Evolutionary conservation across 2,113 vertebrate species (phyloP).

Genomic region (Hirundichthys speculiger): DNA sequence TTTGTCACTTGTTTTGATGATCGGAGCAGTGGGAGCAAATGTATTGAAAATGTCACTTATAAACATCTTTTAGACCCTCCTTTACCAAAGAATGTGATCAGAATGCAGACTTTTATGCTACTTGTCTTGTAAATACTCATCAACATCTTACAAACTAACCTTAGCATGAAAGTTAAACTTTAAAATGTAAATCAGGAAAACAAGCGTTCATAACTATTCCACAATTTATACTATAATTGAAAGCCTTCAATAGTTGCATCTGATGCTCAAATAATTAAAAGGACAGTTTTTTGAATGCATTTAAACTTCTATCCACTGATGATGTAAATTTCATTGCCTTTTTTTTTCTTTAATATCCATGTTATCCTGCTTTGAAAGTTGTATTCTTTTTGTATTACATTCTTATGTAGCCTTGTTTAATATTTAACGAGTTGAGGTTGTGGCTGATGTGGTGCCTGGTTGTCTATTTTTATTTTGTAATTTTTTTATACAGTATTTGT

Average conservation of each 20-base stretch:
- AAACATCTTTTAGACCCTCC: slow-evolving; percentile 40
- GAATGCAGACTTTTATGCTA: slow-evolving; percentile 19
- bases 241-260: slow-evolving; percentile 5
- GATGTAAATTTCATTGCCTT: slow-evolving; percentile 7
- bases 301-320: slow-evolving; percentile 29
- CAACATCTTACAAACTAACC: no score
- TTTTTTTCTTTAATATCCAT: slow-evolving; percentile 29
- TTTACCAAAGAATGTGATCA: slow-evolving; percentile 77
- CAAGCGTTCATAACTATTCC: no score
- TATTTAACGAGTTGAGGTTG: slow-evolving; percentile 21
- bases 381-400: slow-evolving; percentile 27
- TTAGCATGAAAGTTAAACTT: no score
- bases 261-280: slow-evolving; percentile 3
- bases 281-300: slow-evolving; percentile 32
- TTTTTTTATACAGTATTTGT: not conserved
- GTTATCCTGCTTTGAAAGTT: slow-evolving; percentile 30
- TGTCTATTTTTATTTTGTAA: slow-evolving; percentile 2
- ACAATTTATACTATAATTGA: slow-evolving; percentile 1
- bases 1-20: slow-evolving; percentile 28
- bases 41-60: slow-evolving; percentile 20
- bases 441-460: not conserved
- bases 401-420: slow-evolving; percentile 44
- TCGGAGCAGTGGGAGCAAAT: slow-evolving; percentile 27
- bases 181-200: no score
- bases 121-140: slow-evolving; percentile 4